Conservation (phyloP, 2,797 vertebrate genomes). For the Heliangelus exortis region DNA sequence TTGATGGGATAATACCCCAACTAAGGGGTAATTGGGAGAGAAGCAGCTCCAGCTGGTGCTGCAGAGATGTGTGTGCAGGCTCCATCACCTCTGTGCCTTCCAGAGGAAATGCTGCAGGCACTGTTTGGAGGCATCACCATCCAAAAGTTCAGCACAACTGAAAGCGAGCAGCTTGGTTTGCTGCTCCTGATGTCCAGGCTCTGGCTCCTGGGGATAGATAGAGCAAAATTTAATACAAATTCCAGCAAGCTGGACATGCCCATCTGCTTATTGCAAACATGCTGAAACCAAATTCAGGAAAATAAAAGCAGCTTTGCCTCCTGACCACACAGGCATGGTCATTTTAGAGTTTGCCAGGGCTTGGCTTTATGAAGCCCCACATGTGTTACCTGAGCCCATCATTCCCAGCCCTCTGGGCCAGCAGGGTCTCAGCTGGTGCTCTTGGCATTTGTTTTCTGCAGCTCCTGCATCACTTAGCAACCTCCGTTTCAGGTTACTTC, state of each 20-base stretch:
- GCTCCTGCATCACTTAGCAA: not conserved
- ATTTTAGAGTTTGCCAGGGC: not conserved
- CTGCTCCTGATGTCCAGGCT: not conserved
- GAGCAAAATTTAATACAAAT: not conserved
- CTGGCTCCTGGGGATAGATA: not conserved
- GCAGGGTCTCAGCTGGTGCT: not conserved
- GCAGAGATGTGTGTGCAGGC: accelerated
- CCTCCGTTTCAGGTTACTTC: constrained; percentile 21
- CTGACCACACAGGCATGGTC: too few relatives aligned
- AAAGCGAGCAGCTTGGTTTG: not conserved
- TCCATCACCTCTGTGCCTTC: not conserved
- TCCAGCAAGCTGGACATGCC: not conserved
- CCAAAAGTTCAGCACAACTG: not conserved
- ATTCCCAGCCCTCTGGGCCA: not conserved
- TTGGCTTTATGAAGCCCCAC: not conserved
- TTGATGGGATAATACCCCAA: too few relatives aligned
- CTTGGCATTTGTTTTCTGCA: constrained; percentile 39
- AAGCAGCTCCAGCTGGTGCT: not conserved
- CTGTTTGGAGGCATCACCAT: accelerated
- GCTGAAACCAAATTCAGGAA: not conserved
- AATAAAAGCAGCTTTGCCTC: not conserved
- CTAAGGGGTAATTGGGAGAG: not conserved
- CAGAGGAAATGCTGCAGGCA: accelerated
- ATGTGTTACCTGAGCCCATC: accelerated
- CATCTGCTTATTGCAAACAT: accelerated